These are phyloP conservation scores for Echinarachnius parma DNA, from an alignment of 53 echinoderm and acorn worm genomes.

Conservation along the genomic window DNA sequence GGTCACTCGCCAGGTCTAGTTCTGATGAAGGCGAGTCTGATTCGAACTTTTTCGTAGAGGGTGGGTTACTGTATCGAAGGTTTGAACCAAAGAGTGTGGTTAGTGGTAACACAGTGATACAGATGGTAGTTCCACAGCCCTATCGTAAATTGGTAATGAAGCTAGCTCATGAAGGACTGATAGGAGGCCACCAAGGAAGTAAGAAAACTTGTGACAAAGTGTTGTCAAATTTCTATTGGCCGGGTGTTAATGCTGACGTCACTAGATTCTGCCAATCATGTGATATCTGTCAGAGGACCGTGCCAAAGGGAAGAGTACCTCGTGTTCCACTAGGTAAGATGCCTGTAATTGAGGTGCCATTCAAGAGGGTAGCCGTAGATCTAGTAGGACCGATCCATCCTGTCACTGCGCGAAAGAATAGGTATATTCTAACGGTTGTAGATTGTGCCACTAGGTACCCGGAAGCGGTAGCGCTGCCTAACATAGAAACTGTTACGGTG, in stretches of 20 bases:
- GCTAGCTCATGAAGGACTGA: slow-evolving; percentile 30
- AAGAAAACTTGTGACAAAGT: slow-evolving; percentile 41
- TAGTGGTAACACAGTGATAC: slow-evolving; percentile 13
- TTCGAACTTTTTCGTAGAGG: background rate
- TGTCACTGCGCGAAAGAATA: slow-evolving; percentile 2
- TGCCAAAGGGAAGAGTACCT: slow-evolving; percentile 28
- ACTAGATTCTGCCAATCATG: slow-evolving; percentile 35
- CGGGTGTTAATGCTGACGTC: slow-evolving; percentile 29
- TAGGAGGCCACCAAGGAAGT: slow-evolving; percentile 41
- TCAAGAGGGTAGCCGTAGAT: slow-evolving; percentile 35
- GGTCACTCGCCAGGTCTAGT: background rate
- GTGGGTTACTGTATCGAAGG: slow-evolving; percentile 1
- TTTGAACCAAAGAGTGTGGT: slow-evolving; percentile 21
- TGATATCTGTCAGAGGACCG: slow-evolving; percentile 37
- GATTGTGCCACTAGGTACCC: slow-evolving; percentile 44
- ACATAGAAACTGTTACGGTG: slow-evolving; percentile 31
- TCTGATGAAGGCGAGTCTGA: background rate
- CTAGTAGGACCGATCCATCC: slow-evolving; percentile 31
- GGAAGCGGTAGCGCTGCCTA: slow-evolving; percentile 35
- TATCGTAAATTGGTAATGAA: slow-evolving; percentile 35
- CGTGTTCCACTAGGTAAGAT: slow-evolving; percentile 36
- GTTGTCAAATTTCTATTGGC: slow-evolving; percentile 35
- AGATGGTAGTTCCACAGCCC: slow-evolving; percentile 34
- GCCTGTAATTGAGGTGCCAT: slow-evolving; percentile 36
- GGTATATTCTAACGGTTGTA: slow-evolving; percentile 30